These are phyloP conservation scores for Eulemur mongoz DNA, from an alignment of 2,797 vertebrate genomes.

Conservation along the genomic window DNA sequence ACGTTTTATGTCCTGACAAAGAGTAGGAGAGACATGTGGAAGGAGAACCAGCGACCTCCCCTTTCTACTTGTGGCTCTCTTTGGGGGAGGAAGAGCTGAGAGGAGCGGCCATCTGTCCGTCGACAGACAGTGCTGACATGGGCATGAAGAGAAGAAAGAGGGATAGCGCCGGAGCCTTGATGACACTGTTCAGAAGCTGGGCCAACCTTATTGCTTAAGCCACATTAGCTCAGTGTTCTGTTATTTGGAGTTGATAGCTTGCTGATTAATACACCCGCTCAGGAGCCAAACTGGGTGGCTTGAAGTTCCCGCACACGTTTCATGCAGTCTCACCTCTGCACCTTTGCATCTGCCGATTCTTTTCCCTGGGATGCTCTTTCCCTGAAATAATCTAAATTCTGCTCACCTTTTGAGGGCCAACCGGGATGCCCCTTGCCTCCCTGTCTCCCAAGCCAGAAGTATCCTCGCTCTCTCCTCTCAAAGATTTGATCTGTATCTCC, in stretches of 20 bases:
- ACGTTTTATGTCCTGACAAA: neutral
- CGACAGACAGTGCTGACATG: neutral
- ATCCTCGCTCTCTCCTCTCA: neutral
- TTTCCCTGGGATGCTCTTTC: too few relatives aligned
- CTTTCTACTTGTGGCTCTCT: neutral
- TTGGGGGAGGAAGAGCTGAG: neutral
- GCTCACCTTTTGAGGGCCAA: neutral
- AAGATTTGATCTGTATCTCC: neutral
- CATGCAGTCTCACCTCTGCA: neutral
- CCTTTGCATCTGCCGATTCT: neutral
- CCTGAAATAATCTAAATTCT: neutral
- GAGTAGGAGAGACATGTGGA: neutral
- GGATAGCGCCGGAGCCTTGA: neutral
- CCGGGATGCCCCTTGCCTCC: neutral
- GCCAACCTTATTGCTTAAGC: neutral
- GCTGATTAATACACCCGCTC: neutral
- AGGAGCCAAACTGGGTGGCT: neutral
- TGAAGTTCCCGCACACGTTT: neutral
- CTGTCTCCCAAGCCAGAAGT: neutral
- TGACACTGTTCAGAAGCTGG: neutral
- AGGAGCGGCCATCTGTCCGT: neutral
- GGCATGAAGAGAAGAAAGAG: neutral
- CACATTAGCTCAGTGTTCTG: neutral
- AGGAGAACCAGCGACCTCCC: neutral
- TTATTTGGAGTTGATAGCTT: neutral